Evolutionary conservation across 1,140 invertebrate species (phyloP).

Genomic region (Drosophila bocqueti): DNA sequence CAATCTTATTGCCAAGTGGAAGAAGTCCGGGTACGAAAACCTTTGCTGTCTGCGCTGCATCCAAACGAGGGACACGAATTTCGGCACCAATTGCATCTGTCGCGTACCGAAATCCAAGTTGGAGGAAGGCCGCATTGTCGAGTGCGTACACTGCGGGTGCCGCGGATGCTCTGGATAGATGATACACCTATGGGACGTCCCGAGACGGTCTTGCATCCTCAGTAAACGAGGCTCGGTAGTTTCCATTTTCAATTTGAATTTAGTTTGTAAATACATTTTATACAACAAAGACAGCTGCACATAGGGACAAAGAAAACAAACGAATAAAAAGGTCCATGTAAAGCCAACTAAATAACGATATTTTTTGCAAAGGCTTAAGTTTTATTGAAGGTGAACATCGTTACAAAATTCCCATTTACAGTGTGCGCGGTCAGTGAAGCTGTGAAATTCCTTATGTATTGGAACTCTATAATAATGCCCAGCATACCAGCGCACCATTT

Average conservation of each 20-base stretch:
- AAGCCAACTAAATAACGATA: constrained; percentile 13
- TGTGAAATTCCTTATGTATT: background rate
- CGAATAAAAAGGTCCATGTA: background rate
- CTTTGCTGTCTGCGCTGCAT: constrained; percentile 99
- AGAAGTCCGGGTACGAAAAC: constrained; percentile 99
- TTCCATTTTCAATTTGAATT: constrained; percentile 9
- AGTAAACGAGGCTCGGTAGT: constrained; percentile 9
- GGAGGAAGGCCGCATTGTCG: constrained; percentile 98
- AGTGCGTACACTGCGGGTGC: constrained; percentile 99
- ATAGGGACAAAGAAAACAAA: background rate
- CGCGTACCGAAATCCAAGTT: constrained; percentile 99
- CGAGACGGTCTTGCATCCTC: background rate
- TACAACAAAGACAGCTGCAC: constrained; percentile 7
- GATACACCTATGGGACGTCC: background rate
- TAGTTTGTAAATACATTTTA: constrained; percentile 46
- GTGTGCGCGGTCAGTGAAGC: background rate
- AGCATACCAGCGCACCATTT: no score
- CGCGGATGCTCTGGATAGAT: constrained; percentile 95
- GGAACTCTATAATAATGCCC: no score
- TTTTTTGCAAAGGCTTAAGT: background rate
- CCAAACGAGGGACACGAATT: constrained; percentile 99
- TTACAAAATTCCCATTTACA: background rate
- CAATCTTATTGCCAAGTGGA: constrained; percentile 99
- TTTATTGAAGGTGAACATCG: background rate
- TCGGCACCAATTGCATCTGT: constrained; percentile 99